Evolutionary conservation across 2,888 invertebrate species (phyloP).

Genomic region (Drosophila siamana): DNA sequence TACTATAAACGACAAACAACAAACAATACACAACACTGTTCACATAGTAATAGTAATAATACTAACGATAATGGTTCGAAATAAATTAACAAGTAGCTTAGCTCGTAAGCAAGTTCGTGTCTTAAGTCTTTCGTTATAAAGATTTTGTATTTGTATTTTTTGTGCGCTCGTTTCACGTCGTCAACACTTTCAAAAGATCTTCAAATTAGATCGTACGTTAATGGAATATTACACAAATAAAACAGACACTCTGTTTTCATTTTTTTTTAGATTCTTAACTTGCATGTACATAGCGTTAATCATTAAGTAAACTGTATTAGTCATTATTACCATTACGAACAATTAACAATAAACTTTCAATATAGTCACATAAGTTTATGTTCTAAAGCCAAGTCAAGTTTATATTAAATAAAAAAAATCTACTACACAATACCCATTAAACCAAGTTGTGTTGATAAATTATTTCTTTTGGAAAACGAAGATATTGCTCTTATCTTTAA

Average conservation of each 20-base stretch:
- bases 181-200: constrained; percentile 80
- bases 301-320: constrained; percentile 56
- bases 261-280: constrained; percentile 46
- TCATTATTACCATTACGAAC: constrained; percentile 60
- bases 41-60: constrained; percentile 2
- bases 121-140: constrained; percentile 82
- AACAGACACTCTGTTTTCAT: constrained; percentile 12
- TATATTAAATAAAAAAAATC: constrained; percentile 51
- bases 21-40: constrained; percentile 17
- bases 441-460: constrained; percentile 12
- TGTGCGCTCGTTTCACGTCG: constrained; percentile 53
- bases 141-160: constrained; percentile 63
- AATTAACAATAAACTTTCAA: constrained; percentile 49
- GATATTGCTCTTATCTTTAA: not conserved
- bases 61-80: not conserved
- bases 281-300: constrained; percentile 69
- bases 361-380: constrained; percentile 68
- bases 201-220: constrained; percentile 70
- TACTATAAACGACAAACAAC: constrained; percentile 17
- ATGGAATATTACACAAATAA: constrained; percentile 15
- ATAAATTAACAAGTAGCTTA: constrained; percentile 22
- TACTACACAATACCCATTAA: constrained; percentile 31
- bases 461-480: constrained; percentile 8
- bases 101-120: constrained; percentile 67
- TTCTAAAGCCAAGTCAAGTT: constrained; percentile 61